Base-by-base conservation (phyloP, 2,888 invertebrate species). In the Acronicta aceris region DNA sequence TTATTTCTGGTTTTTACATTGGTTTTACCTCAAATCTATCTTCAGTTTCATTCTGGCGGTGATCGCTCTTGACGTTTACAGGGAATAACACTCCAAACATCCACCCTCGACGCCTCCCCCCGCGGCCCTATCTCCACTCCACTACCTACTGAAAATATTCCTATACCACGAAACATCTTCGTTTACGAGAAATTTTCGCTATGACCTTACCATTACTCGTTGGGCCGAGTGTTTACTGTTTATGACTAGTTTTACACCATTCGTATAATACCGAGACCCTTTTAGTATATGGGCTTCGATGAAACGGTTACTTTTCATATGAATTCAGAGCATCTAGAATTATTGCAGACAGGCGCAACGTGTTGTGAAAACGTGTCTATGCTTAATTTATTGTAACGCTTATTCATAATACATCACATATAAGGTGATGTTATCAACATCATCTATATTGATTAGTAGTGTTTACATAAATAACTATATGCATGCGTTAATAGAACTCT, bases 1-100 rank as follows among this genome's bases (percentile, higher is more conserved):
- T 83, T 80, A 79, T 67, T 76, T 81, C 76, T 76, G 59, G 70
- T 81, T 81, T 82, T 78, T 79, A 75, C 74, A 66, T 74, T 58
- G 71, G 57, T 55, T 71, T 76, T 71, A 77, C 78, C 81, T 83
- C 82, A 81, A 84, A 87, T 86, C 82, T 81, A 83, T 83, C 85
- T 78, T 79, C 81, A 78, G 78, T 83, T 80, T 80, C 82, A 84
- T 84, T 83, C 78, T 78, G 79, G 74, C 81, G 80, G 83, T 87
- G 88, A 91, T 91, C 86, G 83, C 82, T 83, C 84, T 81, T 88
- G 92, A 92, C 92, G 88, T 90, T 89, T 89, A 92, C 92, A 92
- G 84, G 79, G 89, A 90, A 92, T 88, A 87, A 89, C 91, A 91
- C 90, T 92, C 84, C 77, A 73, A 77, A 66, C 78, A 71, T 49